Percentiles rank a stretch among this genome's conserved stretches.
Conservation (phyloP, 2,888 invertebrate genomes). For the Zootermopsis nevadensis region DNA sequence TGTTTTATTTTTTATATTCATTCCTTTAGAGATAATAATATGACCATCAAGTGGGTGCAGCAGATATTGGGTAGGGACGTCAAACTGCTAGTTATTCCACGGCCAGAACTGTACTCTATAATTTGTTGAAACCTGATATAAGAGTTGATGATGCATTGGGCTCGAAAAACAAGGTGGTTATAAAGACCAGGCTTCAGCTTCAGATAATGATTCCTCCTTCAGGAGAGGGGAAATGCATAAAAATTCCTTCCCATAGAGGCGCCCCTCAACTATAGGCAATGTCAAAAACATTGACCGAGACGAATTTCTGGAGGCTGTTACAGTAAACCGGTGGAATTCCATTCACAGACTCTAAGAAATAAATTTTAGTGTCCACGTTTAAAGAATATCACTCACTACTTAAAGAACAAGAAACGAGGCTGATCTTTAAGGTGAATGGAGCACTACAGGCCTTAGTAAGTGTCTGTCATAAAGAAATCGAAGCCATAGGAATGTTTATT, state of each 20-base stretch:
- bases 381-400: too few species aligned
- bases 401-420: too few species aligned
- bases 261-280: slow-evolving; percentile 28
- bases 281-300: background rate
- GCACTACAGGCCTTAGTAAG: too few species aligned
- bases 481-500: too few species aligned
- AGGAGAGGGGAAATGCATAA: slow-evolving; percentile 37
- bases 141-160: slow-evolving; percentile 36
- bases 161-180: slow-evolving; percentile 25
- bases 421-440: too few species aligned
- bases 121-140: slow-evolving; percentile 43
- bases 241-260: slow-evolving; percentile 35
- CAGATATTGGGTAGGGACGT: slow-evolving; percentile 11
- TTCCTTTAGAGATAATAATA: slow-evolving; percentile 14
- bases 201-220: slow-evolving; percentile 33
- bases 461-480: too few species aligned
- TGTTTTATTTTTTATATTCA: slow-evolving; percentile 26
- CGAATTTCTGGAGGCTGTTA: background rate
- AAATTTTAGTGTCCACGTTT: background rate
- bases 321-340: background rate
- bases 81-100: slow-evolving; percentile 25
- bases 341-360: background rate
- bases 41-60: slow-evolving; percentile 29
- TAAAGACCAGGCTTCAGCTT: slow-evolving; percentile 10
- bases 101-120: slow-evolving; percentile 22